Percentiles rank a stretch among this genome's conserved stretches.
These are phyloP conservation scores for Vireo altiloquus DNA, from an alignment of 2,113 vertebrate species.

Conservation along the genomic window DNA sequence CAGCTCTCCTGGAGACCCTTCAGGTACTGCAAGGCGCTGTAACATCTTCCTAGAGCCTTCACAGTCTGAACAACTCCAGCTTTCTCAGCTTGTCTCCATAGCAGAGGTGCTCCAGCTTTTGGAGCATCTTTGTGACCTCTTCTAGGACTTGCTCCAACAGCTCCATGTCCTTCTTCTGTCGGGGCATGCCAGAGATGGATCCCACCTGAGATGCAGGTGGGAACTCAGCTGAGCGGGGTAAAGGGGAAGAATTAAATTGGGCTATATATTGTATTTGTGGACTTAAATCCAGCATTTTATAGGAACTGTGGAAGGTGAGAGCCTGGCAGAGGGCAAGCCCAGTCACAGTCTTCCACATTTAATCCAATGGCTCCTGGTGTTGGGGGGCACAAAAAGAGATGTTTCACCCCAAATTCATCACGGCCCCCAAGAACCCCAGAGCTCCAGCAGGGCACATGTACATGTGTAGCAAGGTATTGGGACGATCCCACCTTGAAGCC, in stretches of 20 bases:
- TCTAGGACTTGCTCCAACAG: neutral
- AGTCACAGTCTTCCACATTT: accelerated
- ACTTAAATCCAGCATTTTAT: neutral
- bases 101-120: neutral
- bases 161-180: neutral
- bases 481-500: neutral
- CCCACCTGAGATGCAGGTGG: neutral
- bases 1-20: neutral
- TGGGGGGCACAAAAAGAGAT: neutral
- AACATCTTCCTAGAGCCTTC: neutral
- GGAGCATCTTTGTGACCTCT: neutral
- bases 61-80: neutral
- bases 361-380: neutral
- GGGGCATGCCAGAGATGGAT: neutral
- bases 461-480: neutral
- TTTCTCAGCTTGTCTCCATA: neutral
- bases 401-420: neutral
- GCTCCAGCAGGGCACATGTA: neutral
- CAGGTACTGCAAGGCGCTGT: neutral
- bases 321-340: neutral
- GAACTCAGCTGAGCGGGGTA: neutral
- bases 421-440: neutral
- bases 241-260: neutral
- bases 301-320: neutral
- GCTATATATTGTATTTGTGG: neutral